A percentile compares a stretch with the other conserved stretches of the same genome.
These are phyloP conservation scores for Melolontha melolontha DNA, from an alignment of 2,888 invertebrate genomes.

Conservation along the genomic window DNA sequence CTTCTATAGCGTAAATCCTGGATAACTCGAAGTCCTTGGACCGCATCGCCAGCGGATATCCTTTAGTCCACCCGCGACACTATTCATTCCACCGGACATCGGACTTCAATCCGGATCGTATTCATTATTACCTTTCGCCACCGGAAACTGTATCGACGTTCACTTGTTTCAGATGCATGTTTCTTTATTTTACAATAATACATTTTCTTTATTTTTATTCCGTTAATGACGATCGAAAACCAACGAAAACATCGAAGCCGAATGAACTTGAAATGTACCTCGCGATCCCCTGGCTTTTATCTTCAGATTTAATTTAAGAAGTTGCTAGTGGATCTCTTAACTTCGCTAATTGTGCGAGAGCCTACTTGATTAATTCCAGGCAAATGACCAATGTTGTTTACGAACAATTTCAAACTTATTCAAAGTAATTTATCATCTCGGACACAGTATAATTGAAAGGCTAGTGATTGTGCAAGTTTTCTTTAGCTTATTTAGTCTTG, in stretches of 20 bases:
- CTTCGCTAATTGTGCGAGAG: constrained; percentile 24
- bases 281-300: constrained; percentile 8
- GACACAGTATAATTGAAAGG: constrained; percentile 50
- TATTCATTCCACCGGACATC: constrained; percentile 40
- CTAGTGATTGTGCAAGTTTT: constrained; percentile 35
- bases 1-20: constrained; percentile 64
- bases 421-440: constrained; percentile 52
- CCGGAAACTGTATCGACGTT: constrained; percentile 37
- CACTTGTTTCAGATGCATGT: constrained; percentile 27
- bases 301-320: constrained; percentile 33
- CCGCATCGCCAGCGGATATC: constrained; percentile 66
- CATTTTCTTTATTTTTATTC: constrained; percentile 16
- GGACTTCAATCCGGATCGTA: constrained; percentile 40
- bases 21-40: constrained; percentile 62
- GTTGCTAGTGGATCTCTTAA: constrained; percentile 33
- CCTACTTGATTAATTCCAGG: constrained; percentile 50
- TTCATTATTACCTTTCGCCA: constrained; percentile 38
- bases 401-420: constrained; percentile 48
- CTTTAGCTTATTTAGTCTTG: constrained; percentile 15
- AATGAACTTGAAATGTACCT: background rate
- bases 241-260: background rate
- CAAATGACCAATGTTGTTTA: constrained; percentile 49
- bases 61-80: constrained; percentile 57
- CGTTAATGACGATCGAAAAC: background rate
- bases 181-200: constrained; percentile 27